Conservation (phyloP, 2,888 invertebrate genomes). For the Bugula neritina region DNA sequence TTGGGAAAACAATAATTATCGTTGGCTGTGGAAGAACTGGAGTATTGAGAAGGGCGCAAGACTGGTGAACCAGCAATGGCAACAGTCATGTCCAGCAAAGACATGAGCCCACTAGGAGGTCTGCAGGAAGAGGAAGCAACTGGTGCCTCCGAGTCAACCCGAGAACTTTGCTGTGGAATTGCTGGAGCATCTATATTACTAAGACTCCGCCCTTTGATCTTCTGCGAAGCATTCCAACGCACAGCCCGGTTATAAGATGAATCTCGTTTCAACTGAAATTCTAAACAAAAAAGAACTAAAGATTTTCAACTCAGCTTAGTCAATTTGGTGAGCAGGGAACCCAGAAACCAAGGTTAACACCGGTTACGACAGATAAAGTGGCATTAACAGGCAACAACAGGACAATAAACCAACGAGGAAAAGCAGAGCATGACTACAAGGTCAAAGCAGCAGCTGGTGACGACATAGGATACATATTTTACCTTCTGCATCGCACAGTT, state of each 20-base stretch:
- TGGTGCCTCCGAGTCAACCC: not conserved
- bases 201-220: not conserved
- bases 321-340: not conserved
- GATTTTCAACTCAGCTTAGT: not conserved
- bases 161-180: not conserved
- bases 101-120: not conserved
- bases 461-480: not conserved
- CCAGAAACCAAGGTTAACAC: not conserved
- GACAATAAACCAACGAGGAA: slow-evolving; percentile 21
- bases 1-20: too few relatives aligned
- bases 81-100: not conserved
- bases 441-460: not conserved
- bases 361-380: not conserved
- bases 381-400: slow-evolving; percentile 4
- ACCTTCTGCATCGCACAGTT: not conserved
- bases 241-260: not conserved
- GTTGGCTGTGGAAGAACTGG: too few relatives aligned
- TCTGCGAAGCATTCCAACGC: not conserved
- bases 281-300: slow-evolving; percentile 26
- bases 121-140: not conserved
- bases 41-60: not conserved
- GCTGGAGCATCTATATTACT: not conserved
- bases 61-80: not conserved
- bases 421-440: not conserved
- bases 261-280: not conserved